Conservation (phyloP, 2,888 invertebrate genomes). For the Xestobium rufovillosum region DNA sequence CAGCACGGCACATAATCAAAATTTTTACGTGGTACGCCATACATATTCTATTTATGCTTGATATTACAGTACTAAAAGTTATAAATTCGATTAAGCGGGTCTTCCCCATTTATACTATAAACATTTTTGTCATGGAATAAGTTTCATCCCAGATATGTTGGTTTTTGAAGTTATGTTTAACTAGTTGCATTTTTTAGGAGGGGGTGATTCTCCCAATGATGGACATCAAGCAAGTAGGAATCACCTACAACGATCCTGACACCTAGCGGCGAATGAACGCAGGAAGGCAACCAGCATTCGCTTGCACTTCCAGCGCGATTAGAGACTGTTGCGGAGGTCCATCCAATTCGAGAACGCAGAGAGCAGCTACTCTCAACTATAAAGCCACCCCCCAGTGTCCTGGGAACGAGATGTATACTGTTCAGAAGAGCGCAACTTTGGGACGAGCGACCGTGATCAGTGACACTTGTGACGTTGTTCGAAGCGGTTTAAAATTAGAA, state of each 20-base stretch:
- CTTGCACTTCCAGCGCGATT: slow-evolving; percentile 39
- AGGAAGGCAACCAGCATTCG: slow-evolving; percentile 35
- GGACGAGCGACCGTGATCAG: slow-evolving; percentile 55
- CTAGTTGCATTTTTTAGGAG: slow-evolving; percentile 49
- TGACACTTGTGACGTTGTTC: slow-evolving; percentile 82
- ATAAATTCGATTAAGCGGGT: too few species aligned
- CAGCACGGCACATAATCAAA: too few species aligned
- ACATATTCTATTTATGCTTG: too few species aligned
- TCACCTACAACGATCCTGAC: slow-evolving; percentile 52
- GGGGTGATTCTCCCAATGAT: slow-evolving; percentile 57
- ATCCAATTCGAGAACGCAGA: slow-evolving; percentile 34
- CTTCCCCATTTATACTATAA: too few species aligned
- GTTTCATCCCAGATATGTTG: too few species aligned
- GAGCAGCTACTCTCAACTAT: slow-evolving; percentile 36
- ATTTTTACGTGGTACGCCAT: too few species aligned
- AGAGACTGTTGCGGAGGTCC: slow-evolving; percentile 42
- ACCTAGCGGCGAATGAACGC: slow-evolving; percentile 46
- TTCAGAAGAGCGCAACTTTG: slow-evolving; percentile 10
- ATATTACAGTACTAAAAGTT: too few species aligned
- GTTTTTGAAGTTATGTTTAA: too few species aligned
- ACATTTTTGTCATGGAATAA: too few species aligned
- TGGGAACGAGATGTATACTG: slow-evolving; percentile 7
- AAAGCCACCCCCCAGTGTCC: slow-evolving; percentile 34
- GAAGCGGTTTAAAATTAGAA: slow-evolving; percentile 82
- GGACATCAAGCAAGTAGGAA: slow-evolving; percentile 56